Evolutionary conservation across 2,113 vertebrate species (phyloP).

Genomic region (Corapipo altera): DNA sequence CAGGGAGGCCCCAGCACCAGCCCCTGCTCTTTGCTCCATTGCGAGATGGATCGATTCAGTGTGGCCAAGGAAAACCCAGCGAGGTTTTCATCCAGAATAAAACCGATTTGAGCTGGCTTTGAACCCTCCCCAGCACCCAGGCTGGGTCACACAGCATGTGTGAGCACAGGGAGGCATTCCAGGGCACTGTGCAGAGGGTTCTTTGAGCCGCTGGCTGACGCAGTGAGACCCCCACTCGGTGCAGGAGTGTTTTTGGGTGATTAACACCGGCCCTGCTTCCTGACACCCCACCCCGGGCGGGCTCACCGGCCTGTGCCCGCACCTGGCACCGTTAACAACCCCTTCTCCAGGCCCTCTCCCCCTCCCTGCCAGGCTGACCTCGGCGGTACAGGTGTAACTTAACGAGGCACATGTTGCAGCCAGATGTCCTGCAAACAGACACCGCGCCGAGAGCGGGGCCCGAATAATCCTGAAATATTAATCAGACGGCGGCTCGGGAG

Average conservation of each 20-base stretch:
- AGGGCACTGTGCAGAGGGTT: neutral
- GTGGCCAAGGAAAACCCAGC: neutral
- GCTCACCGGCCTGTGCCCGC: neutral
- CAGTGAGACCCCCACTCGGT: neutral
- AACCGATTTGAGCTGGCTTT: neutral
- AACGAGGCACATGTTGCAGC: conserved; percentile 69
- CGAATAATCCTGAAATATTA: conserved; percentile 51
- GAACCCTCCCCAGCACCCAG: neutral
- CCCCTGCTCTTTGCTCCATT: neutral
- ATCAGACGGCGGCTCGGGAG: conserved; percentile 54
- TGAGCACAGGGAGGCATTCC: too few species aligned
- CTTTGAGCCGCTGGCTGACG: neutral
- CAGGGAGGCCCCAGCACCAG: neutral
- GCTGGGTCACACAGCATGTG: neutral
- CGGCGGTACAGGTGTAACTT: conserved; percentile 69
- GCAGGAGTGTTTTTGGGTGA: neutral
- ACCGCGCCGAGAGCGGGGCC: neutral
- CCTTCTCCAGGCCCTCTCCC: neutral
- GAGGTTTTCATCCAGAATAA: neutral
- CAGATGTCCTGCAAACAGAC: conserved; percentile 68
- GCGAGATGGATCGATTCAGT: neutral
- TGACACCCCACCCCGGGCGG: conserved; percentile 14
- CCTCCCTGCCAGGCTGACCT: neutral
- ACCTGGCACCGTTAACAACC: conserved; percentile 69
- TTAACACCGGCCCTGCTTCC: conserved; percentile 39